Percentiles rank a stretch among this genome's conserved stretches.
These are phyloP conservation scores for Parasteatoda tepidariorum DNA, from an alignment of 1,140 invertebrate species.

Conservation along the genomic window DNA sequence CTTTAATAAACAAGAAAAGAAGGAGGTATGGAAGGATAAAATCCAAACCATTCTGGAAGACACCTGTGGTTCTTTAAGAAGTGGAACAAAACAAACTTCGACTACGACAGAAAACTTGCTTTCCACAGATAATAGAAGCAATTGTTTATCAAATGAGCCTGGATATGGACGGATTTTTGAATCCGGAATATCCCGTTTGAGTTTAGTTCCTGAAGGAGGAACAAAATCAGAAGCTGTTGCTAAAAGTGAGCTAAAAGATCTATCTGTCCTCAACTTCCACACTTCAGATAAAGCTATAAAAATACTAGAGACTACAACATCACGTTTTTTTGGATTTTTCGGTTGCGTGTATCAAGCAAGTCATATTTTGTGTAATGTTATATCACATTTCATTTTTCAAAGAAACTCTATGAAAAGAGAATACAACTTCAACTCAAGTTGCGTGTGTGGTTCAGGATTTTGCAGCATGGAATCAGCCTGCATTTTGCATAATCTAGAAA, in stretches of 20 bases:
- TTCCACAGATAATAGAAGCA: too few species aligned
- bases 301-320: slow-evolving; percentile 76
- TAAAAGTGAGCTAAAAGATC: too few species aligned
- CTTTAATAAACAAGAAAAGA: too few species aligned
- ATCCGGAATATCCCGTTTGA: background rate
- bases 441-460: background rate
- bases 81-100: too few species aligned
- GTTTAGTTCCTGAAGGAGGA: background rate
- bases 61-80: too few species aligned
- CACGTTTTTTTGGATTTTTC: slow-evolving; percentile 97
- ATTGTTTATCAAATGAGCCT: too few species aligned
- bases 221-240: background rate
- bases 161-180: background rate
- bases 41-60: too few species aligned
- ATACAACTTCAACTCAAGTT: background rate
- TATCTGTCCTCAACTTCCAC: too few species aligned
- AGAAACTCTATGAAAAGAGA: too few species aligned
- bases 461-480: background rate
- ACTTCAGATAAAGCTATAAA: background rate
- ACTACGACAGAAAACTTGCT: too few species aligned
- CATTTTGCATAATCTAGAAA: background rate
- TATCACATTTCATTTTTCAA: slow-evolving; percentile 75
- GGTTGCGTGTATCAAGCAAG: slow-evolving; percentile 96
- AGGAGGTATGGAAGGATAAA: too few species aligned
- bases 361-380: slow-evolving; percentile 94